Base-by-base conservation (phyloP, 2,113 vertebrate species). In the Hirundichthys speculiger region DNA sequence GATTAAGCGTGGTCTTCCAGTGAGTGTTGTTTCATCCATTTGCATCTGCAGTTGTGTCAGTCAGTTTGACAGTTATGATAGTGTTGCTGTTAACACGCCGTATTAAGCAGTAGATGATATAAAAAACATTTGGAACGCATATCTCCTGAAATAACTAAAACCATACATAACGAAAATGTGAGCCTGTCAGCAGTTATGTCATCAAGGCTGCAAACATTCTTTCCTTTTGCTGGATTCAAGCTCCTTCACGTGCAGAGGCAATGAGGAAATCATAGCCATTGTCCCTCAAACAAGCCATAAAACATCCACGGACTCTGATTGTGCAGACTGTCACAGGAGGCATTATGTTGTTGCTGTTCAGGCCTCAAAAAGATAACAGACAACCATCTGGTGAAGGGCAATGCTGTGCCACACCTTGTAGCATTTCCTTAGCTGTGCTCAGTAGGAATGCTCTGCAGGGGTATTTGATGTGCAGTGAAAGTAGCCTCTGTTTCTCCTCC, bases 221-320 rank as follows among this genome's bases (percentile, higher is more conserved):
- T 39, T 45, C 61, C 55, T 34, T 30, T 69, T 64, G n/a, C 30
- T 39, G 4, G 22, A 64, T 40, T 63, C 43, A 50, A 48, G 21
- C 27, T 48, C 34, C 48, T 68, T 62, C 52, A 6, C 57, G 27
- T 70, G 53, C 19, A 50, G 69, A 2, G 18, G 54, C 57, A 70
- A 50, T 73, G 73, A 81, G 87, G 79, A 48, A 69, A 64, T 67
- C 67, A 34, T 3, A 63, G 69, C 53, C 65, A 57, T 70, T 45
- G 72, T 79, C 30, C 64, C 38, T 42, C 25, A 6, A 49, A 46
- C 50, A 67, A 16, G 39, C 58, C 39, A 21, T 82, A 83, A 87
- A 84, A 39, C 63, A 65, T 18, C 21, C 40, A 47, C 16, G 58
- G 77, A 58, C 66, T 40, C 51, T 61, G 54, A 65, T 77, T 82